phyloP scores from a whole-genome alignment of 2,888 invertebrate species.

The Aspidiotus rigidus region DNA sequence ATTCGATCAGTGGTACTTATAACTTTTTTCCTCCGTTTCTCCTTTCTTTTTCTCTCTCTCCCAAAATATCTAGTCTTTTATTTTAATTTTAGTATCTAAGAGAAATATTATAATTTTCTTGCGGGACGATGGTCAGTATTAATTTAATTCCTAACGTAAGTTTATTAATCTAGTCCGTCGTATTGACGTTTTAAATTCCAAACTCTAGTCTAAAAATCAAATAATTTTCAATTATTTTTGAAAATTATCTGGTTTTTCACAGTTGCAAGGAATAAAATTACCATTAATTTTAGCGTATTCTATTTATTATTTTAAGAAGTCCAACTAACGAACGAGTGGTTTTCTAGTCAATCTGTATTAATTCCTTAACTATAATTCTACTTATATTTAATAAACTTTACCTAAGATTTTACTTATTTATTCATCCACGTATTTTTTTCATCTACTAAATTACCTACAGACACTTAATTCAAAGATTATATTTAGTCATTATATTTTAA shows the following conservation, averaged over 20 bases:
- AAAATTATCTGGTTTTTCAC: no score
- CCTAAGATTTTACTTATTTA: not conserved
- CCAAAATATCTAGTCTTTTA: not conserved
- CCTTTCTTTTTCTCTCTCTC: not conserved
- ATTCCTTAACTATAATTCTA: not conserved
- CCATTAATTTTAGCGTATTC: no score
- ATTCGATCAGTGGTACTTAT: constrained; percentile 22
- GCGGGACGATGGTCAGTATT: constrained; percentile 12
- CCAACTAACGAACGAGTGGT: constrained; percentile 23
- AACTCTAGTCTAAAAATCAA: no score
- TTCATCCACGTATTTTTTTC: not conserved
- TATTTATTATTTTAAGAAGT: not conserved
- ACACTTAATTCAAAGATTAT: no score
- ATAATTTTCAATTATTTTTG: no score
- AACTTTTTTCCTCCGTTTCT: not conserved
- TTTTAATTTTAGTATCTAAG: constrained; percentile 9
- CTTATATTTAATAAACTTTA: not conserved
- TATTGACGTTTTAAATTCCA: no score
- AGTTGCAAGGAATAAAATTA: no score
- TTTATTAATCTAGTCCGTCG: no score
- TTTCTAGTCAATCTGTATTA: constrained; percentile 26
- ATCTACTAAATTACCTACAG: no score
- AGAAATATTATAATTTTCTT: not conserved
- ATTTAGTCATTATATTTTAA: no score
- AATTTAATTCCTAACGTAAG: not conserved